These are phyloP conservation scores for Aix galericulata DNA, from an alignment of 2,113 vertebrate genomes.

Conservation along the genomic window DNA sequence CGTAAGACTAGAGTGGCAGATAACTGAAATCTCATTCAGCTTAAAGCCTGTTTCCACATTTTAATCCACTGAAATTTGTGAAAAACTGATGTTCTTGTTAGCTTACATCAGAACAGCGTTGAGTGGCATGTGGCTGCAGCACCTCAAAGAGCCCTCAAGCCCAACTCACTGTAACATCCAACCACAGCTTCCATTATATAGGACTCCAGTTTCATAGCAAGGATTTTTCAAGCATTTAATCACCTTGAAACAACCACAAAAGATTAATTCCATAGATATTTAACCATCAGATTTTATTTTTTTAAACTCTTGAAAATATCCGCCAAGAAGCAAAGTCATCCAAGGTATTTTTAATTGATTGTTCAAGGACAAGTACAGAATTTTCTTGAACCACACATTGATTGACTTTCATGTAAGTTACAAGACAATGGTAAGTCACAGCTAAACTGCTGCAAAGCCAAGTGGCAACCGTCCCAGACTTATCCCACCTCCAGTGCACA, in stretches of 20 bases:
- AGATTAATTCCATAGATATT: neutral
- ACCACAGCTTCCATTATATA: neutral
- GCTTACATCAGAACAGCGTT: neutral
- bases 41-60: neutral
- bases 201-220: neutral
- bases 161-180: neutral
- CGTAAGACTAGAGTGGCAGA: neutral
- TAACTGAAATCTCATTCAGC: neutral
- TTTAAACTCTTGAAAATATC: neutral
- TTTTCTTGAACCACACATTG: neutral
- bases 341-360: too few species aligned
- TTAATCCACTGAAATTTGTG: neutral
- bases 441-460: neutral
- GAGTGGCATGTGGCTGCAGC: neutral
- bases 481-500: neutral
- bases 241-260: neutral
- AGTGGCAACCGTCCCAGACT: neutral
- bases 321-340: neutral
- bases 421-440: neutral
- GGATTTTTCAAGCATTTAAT: neutral
- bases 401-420: neutral
- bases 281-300: neutral
- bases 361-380: neutral
- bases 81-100: neutral
- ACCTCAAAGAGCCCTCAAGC: neutral